These are phyloP conservation scores for Hypothenemus hampei DNA, from an alignment of 1,140 invertebrate genomes.

Conservation along the genomic window DNA sequence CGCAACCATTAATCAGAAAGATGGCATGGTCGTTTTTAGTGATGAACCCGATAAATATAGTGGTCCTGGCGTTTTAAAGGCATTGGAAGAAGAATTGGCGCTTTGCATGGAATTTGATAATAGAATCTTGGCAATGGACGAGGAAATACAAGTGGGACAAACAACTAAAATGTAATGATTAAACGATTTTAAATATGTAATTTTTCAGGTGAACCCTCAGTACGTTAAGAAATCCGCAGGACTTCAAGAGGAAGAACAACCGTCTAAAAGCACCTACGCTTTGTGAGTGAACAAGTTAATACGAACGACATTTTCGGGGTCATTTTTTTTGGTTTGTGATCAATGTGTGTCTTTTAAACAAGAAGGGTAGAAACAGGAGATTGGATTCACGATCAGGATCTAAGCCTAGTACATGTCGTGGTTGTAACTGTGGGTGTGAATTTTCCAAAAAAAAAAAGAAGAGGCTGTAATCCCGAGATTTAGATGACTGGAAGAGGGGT, in stretches of 20 bases:
- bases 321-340: too few relatives aligned
- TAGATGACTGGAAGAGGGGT: too few relatives aligned
- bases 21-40: constrained; percentile 96
- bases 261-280: constrained; percentile 52
- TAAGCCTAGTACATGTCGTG: too few relatives aligned
- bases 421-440: too few relatives aligned
- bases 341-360: too few relatives aligned
- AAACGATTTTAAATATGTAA: not conserved
- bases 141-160: constrained; percentile 74
- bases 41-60: constrained; percentile 96
- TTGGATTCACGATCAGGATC: too few relatives aligned
- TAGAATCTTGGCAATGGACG: constrained; percentile 86
- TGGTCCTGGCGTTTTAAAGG: constrained; percentile 77
- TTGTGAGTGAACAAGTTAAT: too few relatives aligned
- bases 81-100: constrained; percentile 83
- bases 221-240: constrained; percentile 70
- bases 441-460: too few relatives aligned
- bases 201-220: constrained; percentile 65
- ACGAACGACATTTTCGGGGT: too few relatives aligned
- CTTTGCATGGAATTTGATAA: constrained; percentile 81
- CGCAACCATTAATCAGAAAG: constrained; percentile 95
- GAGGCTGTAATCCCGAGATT: too few relatives aligned
- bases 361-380: too few relatives aligned
- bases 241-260: constrained; percentile 58
- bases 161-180: not conserved